Conservation (phyloP, 2,888 invertebrate genomes). For the Conomelus anceps region DNA sequence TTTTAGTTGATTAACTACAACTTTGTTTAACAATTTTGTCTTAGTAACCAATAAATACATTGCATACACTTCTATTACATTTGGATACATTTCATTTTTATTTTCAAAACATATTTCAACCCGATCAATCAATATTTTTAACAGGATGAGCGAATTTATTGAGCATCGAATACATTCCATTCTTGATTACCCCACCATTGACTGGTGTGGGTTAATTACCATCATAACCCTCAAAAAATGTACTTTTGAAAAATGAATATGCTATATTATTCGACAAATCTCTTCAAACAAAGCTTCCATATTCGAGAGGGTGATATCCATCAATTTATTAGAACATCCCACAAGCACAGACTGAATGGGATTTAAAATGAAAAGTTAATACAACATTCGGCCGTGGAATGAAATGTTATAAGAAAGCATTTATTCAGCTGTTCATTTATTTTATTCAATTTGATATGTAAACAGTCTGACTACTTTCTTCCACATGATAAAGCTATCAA, state of each 20-base stretch:
- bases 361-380: too few species aligned
- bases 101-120: neutral
- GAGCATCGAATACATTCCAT: neutral
- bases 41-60: too few species aligned
- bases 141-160: neutral
- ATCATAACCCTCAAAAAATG: too few species aligned
- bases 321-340: neutral
- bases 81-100: too few species aligned
- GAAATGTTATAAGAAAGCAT: neutral
- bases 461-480: neutral
- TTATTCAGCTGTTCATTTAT: neutral
- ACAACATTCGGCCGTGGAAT: neutral
- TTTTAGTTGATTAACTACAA: neutral
- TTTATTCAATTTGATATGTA: neutral
- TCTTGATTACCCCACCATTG: neutral
- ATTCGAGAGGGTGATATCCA: neutral
- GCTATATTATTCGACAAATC: too few species aligned
- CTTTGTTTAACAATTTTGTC: too few species aligned
- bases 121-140: neutral
- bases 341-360: neutral
- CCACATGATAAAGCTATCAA: neutral
- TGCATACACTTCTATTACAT: too few species aligned
- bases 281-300: neutral
- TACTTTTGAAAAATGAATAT: too few species aligned
- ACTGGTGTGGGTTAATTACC: neutral